These are phyloP conservation scores for Atethmia centrago DNA, from an alignment of 2,888 invertebrate species.

Conservation along the genomic window DNA sequence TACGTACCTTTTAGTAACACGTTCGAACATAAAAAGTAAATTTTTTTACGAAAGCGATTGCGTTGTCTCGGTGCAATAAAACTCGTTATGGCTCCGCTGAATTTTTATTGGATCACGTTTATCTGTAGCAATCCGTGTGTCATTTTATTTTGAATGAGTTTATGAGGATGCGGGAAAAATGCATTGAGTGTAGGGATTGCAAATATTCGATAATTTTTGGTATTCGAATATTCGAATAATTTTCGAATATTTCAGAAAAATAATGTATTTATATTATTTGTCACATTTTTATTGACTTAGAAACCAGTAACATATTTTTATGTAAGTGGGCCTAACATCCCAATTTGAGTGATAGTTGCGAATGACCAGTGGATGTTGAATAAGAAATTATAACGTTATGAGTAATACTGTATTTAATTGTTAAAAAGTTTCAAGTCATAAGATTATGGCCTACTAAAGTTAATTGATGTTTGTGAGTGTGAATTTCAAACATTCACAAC, in stretches of 20 bases:
- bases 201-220: no score
- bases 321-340: no score
- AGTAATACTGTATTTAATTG: neutral
- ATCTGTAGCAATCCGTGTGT: conserved; percentile 50
- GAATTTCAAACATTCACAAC: neutral
- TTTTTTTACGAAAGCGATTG: conserved; percentile 69
- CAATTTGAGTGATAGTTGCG: neutral
- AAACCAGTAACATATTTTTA: no score
- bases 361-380: neutral
- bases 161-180: conserved; percentile 19
- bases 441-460: no score
- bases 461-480: neutral
- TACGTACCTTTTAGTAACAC: conserved; percentile 65
- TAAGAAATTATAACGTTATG: neutral
- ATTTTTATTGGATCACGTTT: conserved; percentile 71
- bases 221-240: no score
- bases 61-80: conserved; percentile 65
- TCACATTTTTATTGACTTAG: no score
- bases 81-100: conserved; percentile 51
- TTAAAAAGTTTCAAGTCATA: neutral
- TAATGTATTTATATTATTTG: no score
- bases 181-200: no score
- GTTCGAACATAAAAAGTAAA: conserved; percentile 70
- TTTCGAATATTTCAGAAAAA: no score
- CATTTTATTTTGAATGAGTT: conserved; percentile 35